Percentiles rank a stretch among this genome's conserved stretches.
phyloP scores from a whole-genome alignment of 2,888 invertebrate genomes.

The Portevinia maculata region DNA sequence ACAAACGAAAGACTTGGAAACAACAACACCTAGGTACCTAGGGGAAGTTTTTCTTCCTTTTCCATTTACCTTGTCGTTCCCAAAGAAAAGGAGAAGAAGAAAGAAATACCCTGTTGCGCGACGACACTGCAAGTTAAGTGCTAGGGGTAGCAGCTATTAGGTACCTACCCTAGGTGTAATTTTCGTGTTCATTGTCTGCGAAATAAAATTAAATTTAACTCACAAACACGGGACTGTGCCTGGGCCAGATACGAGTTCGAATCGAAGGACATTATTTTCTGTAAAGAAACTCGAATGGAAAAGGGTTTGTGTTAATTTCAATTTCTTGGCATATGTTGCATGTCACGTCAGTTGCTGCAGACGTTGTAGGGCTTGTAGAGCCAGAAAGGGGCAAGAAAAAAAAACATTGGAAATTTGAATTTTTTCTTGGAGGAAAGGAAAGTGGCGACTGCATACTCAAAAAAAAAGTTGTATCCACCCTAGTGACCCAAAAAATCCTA shows the following conservation, averaged over 20 bases:
- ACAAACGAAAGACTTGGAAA: conserved; percentile 16
- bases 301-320: conserved; percentile 53
- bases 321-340: conserved; percentile 56
- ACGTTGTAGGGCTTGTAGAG: not conserved
- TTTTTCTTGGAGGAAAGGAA: not conserved
- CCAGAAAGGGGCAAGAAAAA: not conserved
- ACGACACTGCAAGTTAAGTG: not conserved
- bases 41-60: conserved; percentile 4
- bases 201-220: conserved; percentile 20
- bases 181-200: conserved; percentile 26
- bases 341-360: conserved; percentile 6
- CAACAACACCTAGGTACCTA: conserved; percentile 42
- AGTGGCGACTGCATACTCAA: too few relatives aligned
- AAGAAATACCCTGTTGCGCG: conserved; percentile 42
- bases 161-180: conserved; percentile 44
- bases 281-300: conserved; percentile 2
- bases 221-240: conserved; percentile 16
- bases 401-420: conserved; percentile 12
- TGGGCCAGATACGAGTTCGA: too few relatives aligned
- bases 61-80: not conserved
- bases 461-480: too few relatives aligned
- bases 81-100: not conserved
- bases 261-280: conserved; percentile 21
- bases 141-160: not conserved
- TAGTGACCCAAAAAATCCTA: too few relatives aligned